phyloP scores from a whole-genome alignment of 2,888 invertebrate species.

The Drosophila kambysellisi region DNA sequence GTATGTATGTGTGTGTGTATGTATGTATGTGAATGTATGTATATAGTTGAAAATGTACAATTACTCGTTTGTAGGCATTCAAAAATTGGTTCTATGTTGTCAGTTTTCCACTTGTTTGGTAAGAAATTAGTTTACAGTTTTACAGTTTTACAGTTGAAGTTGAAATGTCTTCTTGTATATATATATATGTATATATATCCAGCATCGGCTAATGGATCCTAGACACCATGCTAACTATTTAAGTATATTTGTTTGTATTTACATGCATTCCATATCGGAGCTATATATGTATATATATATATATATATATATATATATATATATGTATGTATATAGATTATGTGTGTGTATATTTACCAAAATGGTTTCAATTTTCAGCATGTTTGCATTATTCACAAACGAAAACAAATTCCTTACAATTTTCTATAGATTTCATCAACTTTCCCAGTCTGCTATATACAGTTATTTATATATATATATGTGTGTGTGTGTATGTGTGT shows the following conservation, averaged over 20 bases:
- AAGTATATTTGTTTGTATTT: slow-evolving; percentile 46
- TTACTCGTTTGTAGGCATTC: slow-evolving; percentile 54
- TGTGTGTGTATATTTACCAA: slow-evolving; percentile 10
- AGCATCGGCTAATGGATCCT: slow-evolving; percentile 26
- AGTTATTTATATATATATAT: slow-evolving; percentile 5
- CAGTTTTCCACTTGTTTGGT: slow-evolving; percentile 19
- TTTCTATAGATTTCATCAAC: slow-evolving; percentile 28
- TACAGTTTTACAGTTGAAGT: slow-evolving; percentile 10
- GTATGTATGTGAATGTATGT: slow-evolving; percentile 12
- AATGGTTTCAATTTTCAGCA: slow-evolving; percentile 21
- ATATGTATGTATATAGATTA: slow-evolving; percentile 24
- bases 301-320: not conserved
- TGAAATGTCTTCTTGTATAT: slow-evolving; percentile 20
- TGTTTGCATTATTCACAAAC: slow-evolving; percentile 30
- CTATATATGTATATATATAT: slow-evolving; percentile 21
- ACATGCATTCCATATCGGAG: slow-evolving; percentile 36
- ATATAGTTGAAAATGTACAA: slow-evolving; percentile 60
- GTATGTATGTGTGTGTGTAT: slow-evolving; percentile 3
- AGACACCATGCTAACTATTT: slow-evolving; percentile 50
- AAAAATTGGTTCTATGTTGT: slow-evolving; percentile 79
- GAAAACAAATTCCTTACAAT: slow-evolving; percentile 16
- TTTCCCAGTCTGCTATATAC: slow-evolving; percentile 32
- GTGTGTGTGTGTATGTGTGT: not conserved
- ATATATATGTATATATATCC: slow-evolving; percentile 4
- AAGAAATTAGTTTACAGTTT: slow-evolving; percentile 27